These are phyloP conservation scores for Cryptoblepharus egeriae DNA, from an alignment of 2,797 vertebrate genomes.

Conservation along the genomic window DNA sequence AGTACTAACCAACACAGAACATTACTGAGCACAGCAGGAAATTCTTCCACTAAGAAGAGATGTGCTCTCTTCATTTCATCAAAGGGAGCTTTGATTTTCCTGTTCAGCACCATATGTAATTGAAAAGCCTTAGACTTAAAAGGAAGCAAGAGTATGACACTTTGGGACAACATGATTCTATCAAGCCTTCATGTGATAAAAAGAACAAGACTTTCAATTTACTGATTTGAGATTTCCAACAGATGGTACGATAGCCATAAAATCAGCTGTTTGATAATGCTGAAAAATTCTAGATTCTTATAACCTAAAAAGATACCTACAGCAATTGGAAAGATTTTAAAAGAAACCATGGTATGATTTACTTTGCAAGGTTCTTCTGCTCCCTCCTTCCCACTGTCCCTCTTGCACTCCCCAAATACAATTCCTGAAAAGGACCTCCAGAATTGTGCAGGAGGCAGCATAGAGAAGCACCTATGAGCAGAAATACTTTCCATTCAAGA, in stretches of 20 bases:
- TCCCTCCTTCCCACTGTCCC: too few species aligned
- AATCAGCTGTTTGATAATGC: neutral
- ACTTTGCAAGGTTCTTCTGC: neutral
- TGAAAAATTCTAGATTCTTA: neutral
- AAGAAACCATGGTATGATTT: neutral
- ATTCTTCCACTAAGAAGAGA: conserved; percentile 43
- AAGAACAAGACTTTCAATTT: neutral
- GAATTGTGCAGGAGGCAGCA: too few species aligned
- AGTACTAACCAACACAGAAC: conserved; percentile 38
- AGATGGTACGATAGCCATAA: neutral
- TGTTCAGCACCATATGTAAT: conserved; percentile 6
- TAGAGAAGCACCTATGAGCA: too few species aligned
- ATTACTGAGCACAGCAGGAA: conserved; percentile 32
- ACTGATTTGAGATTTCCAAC: neutral
- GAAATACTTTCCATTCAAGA: too few species aligned
- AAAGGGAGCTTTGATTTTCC: conserved; percentile 51
- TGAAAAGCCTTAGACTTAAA: conserved; percentile 37
- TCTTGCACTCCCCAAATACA: too few species aligned
- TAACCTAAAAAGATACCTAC: neutral
- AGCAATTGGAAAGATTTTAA: neutral
- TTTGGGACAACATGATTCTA: neutral
- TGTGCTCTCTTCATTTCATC: conserved; percentile 5
- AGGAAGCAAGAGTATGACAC: conserved; percentile 23
- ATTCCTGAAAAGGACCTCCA: too few species aligned
- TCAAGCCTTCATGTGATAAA: neutral